Evolutionary conservation across 2,888 invertebrate species (phyloP).

Genomic region (Lasioglossum calceatum): DNA sequence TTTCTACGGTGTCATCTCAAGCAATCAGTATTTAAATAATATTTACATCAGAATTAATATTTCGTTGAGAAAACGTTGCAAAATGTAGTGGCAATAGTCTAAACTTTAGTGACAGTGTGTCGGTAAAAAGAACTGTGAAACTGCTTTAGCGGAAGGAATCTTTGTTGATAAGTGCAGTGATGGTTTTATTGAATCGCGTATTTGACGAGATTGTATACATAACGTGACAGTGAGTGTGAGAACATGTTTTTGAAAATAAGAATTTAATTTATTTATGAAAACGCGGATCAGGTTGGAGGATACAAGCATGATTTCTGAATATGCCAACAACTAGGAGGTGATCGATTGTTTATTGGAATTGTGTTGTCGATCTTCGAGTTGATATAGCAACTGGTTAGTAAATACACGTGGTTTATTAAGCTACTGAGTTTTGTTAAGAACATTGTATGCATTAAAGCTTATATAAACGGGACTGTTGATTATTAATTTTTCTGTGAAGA

Average conservation of each 20-base stretch:
- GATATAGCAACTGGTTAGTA: slow-evolving; percentile 5
- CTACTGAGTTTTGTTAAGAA: background rate
- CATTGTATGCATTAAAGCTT: background rate
- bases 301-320: background rate
- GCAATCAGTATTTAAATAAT: no score
- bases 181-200: background rate
- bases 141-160: background rate
- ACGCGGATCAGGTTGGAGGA: background rate
- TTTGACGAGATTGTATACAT: background rate
- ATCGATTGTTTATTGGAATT: background rate
- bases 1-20: background rate
- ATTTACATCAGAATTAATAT: no score
- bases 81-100: background rate
- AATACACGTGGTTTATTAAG: background rate
- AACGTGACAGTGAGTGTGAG: background rate
- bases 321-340: background rate
- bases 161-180: background rate
- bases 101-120: background rate
- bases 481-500: background rate
- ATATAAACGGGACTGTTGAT: no score
- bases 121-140: background rate
- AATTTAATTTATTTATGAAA: background rate
- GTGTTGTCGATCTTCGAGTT: background rate
- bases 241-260: background rate
- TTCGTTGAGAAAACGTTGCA: background rate